Conservation (phyloP, 2,888 invertebrate species). For the Serripes groenlandicus region DNA sequence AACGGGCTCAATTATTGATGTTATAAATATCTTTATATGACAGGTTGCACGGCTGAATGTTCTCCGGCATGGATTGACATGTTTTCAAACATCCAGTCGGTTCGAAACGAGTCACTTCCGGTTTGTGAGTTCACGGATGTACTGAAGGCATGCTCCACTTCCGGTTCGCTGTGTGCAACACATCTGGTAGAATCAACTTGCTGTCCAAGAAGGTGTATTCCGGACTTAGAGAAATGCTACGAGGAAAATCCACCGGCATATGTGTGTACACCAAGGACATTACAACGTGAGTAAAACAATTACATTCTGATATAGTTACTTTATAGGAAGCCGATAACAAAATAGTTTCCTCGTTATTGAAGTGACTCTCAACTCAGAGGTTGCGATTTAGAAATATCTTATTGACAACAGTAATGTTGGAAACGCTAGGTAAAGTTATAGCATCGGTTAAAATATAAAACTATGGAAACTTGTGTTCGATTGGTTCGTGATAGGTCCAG, state of each 20-base stretch:
- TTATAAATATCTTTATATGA: no score
- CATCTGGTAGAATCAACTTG: conserved; percentile 9
- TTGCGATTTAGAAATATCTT: no score
- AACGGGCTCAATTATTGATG: no score
- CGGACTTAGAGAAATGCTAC: conserved; percentile 14
- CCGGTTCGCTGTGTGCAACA: not conserved
- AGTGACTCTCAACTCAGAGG: no score
- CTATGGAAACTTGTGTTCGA: no score
- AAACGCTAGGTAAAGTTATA: no score
- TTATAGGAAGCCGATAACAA: no score
- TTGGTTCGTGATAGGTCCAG: no score
- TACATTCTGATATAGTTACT: no score
- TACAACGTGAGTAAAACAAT: conserved; percentile 15
- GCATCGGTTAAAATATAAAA: no score
- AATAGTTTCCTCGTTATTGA: no score
- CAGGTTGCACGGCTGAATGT: conserved; percentile 12
- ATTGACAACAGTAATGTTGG: no score
- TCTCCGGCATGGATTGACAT: conserved; percentile 14
- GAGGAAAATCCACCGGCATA: conserved; percentile 7
- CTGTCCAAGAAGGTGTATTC: conserved; percentile 7
- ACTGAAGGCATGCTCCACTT: conserved; percentile 19
- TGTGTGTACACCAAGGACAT: conserved; percentile 4
- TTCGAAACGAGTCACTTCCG: conserved; percentile 12
- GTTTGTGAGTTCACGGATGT: conserved; percentile 40
- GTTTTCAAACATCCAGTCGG: conserved; percentile 6